Conservation (phyloP, 2,797 vertebrate genomes). For the Labroides dimidiatus region DNA sequence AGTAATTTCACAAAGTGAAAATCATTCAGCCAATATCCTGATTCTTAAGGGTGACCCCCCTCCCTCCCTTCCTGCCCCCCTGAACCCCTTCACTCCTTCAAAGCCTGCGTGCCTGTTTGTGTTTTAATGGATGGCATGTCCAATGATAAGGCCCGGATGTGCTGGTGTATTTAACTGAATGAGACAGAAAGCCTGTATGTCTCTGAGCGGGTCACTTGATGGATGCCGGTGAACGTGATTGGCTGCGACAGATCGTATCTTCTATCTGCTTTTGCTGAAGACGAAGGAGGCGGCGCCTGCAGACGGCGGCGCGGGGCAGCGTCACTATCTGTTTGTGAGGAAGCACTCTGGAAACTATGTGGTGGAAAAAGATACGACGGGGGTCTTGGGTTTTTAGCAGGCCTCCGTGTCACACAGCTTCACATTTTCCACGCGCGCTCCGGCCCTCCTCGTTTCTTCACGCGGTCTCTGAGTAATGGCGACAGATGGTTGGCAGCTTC, state of each 20-base stretch:
- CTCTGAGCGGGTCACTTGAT: conserved; percentile 53
- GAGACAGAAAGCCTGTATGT: conserved; percentile 49
- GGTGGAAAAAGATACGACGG: conserved; percentile 12
- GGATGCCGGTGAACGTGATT: conserved; percentile 44
- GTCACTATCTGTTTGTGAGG: conserved; percentile 24
- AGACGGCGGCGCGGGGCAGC: conserved; percentile 12
- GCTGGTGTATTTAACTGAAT: conserved; percentile 43
- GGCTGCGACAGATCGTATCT: conserved; percentile 45
- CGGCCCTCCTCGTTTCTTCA: conserved; percentile 50
- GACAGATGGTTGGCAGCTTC: conserved; percentile 80
- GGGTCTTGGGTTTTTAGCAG: conserved; percentile 17
- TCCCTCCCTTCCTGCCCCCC: background rate
- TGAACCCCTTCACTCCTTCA: conserved; percentile 25
- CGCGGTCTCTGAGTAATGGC: conserved; percentile 74
- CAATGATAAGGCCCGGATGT: conserved; percentile 50
- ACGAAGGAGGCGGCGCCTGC: conserved; percentile 15
- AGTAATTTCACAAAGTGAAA: too few relatives aligned
- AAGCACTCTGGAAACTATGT: conserved; percentile 15
- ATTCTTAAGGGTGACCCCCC: background rate
- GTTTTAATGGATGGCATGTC: conserved; percentile 55
- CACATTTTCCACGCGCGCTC: conserved; percentile 17
- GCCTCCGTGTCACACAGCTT: conserved; percentile 18
- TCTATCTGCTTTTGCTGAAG: conserved; percentile 17
- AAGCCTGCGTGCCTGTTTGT: conserved; percentile 28
- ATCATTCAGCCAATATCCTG: background rate